Conservation (phyloP, 1,140 invertebrate species). For the Hormaphis cornu region DNA sequence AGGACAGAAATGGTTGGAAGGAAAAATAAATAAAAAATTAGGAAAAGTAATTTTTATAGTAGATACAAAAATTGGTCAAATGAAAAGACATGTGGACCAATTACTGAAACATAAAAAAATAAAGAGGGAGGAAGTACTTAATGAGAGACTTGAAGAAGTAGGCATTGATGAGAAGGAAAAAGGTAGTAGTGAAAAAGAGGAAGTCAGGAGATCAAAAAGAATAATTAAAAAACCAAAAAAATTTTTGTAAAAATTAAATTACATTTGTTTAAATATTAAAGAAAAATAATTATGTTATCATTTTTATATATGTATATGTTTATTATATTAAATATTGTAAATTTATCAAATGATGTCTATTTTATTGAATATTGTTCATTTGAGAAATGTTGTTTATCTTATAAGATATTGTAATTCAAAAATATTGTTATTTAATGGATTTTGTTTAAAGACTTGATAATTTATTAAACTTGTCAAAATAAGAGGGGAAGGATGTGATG, state of each 20-base stretch:
- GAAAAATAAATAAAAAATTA: background rate
- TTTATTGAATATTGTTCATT: too few relatives aligned
- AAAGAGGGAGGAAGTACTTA: background rate
- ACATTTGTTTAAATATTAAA: background rate
- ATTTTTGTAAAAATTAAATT: background rate
- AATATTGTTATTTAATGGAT: too few relatives aligned
- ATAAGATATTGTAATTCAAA: too few relatives aligned
- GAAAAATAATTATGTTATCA: too few relatives aligned
- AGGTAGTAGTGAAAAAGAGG: background rate
- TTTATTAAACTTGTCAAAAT: too few relatives aligned
- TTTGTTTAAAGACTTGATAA: too few relatives aligned
- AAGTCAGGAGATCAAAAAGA: background rate
- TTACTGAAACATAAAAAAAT: background rate
- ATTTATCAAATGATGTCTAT: too few relatives aligned
- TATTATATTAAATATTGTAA: too few relatives aligned
- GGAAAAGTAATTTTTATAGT: background rate
- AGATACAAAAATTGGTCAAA: background rate
- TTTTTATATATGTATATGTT: too few relatives aligned
- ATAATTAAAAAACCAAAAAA: background rate
- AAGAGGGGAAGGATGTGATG: too few relatives aligned
- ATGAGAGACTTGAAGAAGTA: background rate
- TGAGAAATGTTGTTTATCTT: too few relatives aligned
- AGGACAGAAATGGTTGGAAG: background rate
- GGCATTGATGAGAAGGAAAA: background rate
- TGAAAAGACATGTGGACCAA: slow-evolving; percentile 21